A percentile compares a stretch with the other conserved stretches of the same genome.
These are phyloP conservation scores for Biston stratarius DNA, from an alignment of 2,888 invertebrate species.

Conservation along the genomic window DNA sequence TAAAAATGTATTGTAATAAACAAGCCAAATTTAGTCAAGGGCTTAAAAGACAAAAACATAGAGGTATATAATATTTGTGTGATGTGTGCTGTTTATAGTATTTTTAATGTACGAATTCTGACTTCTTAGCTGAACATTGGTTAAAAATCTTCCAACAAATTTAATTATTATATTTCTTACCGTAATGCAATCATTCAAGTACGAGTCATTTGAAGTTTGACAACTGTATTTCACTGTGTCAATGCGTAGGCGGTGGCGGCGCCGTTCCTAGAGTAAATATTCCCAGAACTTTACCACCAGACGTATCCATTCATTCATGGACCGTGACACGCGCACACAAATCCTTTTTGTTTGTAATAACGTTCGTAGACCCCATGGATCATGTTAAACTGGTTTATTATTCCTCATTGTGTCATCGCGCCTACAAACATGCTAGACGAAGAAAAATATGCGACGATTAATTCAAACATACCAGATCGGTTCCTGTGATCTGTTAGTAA, in stretches of 20 bases:
- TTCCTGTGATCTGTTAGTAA: slow-evolving; percentile 32
- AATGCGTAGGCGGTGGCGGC: slow-evolving; percentile 66
- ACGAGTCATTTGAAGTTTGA: slow-evolving; percentile 9
- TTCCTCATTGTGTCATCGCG: slow-evolving; percentile 57
- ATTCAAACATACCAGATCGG: slow-evolving; percentile 19
- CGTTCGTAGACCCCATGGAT: slow-evolving; percentile 47
- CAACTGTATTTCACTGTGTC: slow-evolving; percentile 33
- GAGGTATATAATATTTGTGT: no score
- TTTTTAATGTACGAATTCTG: no score
- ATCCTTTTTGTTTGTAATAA: slow-evolving; percentile 50
- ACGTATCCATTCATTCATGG: slow-evolving; percentile 75
- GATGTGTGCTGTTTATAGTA: no score
- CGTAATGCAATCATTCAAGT: neutral
- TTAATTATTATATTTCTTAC: no score
- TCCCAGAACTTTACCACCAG: slow-evolving; percentile 74
- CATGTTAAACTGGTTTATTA: slow-evolving; percentile 56
- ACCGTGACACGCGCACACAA: slow-evolving; percentile 59
- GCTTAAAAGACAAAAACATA: no score
- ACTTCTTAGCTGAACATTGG: no score
- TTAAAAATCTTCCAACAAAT: no score
- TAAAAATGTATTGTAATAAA: no score
- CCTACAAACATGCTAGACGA: slow-evolving; percentile 45
- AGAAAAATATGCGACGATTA: slow-evolving; percentile 47
- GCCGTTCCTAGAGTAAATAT: slow-evolving; percentile 75
- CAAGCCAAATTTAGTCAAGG: no score